phyloP scores from a whole-genome alignment of 2,888 invertebrate genomes.

The Chydorus sphaericus region DNA sequence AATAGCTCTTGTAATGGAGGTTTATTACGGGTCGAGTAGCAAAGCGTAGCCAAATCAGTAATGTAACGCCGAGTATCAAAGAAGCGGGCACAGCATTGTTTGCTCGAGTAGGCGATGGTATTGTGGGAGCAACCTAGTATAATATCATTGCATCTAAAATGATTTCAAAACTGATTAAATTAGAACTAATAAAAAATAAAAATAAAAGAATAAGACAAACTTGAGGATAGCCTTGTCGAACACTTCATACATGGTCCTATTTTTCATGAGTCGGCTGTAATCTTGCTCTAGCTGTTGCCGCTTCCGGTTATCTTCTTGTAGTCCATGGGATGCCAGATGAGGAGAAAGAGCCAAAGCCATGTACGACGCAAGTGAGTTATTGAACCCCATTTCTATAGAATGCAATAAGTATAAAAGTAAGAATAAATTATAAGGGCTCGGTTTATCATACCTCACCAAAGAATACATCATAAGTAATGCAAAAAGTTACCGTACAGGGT shows the following conservation, averaged over 20 bases:
- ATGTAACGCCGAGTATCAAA: neutral
- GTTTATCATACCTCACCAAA: too few relatives aligned
- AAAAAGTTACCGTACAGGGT: too few relatives aligned
- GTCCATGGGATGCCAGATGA: neutral
- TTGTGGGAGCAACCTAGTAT: neutral
- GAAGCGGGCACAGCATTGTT: neutral
- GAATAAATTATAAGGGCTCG: too few relatives aligned
- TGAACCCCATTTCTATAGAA: neutral
- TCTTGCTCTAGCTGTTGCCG: neutral
- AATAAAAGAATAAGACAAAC: too few relatives aligned
- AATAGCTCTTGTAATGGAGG: neutral
- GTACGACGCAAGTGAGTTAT: neutral
- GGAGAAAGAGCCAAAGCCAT: neutral
- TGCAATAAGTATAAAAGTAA: too few relatives aligned
- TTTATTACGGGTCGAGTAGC: constrained; percentile 1
- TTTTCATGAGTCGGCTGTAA: neutral
- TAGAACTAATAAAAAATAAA: too few relatives aligned
- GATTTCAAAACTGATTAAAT: too few relatives aligned
- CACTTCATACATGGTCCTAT: neutral
- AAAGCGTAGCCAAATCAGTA: neutral
- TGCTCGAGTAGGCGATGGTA: neutral
- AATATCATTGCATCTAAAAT: neutral
- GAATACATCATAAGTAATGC: too few relatives aligned
- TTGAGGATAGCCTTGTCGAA: neutral
- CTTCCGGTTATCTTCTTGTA: neutral